These are phyloP conservation scores for Drosophila elegans DNA, from an alignment of 1,140 invertebrate species.

Conservation along the genomic window DNA sequence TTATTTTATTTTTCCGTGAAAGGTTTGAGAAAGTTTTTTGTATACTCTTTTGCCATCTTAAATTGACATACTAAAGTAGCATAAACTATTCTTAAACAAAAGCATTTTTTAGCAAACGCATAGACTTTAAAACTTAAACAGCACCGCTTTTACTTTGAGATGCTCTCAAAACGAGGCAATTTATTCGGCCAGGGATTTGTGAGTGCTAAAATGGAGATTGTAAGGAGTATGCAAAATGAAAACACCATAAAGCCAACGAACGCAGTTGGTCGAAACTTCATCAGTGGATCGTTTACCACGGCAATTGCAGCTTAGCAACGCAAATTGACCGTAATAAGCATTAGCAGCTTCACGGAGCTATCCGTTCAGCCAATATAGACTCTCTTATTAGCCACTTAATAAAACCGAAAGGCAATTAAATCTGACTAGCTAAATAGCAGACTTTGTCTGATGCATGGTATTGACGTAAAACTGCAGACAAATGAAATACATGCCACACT, in stretches of 20 bases:
- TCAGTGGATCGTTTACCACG: background rate
- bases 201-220: background rate
- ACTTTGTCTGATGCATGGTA: slow-evolving; percentile 15
- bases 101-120: slow-evolving; percentile 50
- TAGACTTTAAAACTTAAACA: slow-evolving; percentile 36
- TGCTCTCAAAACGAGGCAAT: slow-evolving; percentile 23
- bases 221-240: slow-evolving; percentile 31
- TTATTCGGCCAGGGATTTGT: slow-evolving; percentile 12
- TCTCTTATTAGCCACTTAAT: slow-evolving; percentile 62
- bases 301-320: slow-evolving; percentile 30
- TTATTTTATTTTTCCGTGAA: slow-evolving; percentile 12
- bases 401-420: slow-evolving; percentile 48
- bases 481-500: slow-evolving; percentile 40
- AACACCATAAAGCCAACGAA: slow-evolving; percentile 37
- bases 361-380: slow-evolving; percentile 16
- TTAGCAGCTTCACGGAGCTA: slow-evolving; percentile 41
- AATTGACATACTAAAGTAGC: slow-evolving; percentile 10
- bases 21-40: slow-evolving; percentile 11
- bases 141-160: slow-evolving; percentile 56
- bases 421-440: background rate
- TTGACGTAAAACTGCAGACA: slow-evolving; percentile 30
- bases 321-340: slow-evolving; percentile 59
- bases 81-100: slow-evolving; percentile 41
- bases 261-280: slow-evolving; percentile 27
- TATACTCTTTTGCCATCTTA: background rate